Conservation (phyloP, 1,140 invertebrate species). For the Holotrichia oblita region DNA sequence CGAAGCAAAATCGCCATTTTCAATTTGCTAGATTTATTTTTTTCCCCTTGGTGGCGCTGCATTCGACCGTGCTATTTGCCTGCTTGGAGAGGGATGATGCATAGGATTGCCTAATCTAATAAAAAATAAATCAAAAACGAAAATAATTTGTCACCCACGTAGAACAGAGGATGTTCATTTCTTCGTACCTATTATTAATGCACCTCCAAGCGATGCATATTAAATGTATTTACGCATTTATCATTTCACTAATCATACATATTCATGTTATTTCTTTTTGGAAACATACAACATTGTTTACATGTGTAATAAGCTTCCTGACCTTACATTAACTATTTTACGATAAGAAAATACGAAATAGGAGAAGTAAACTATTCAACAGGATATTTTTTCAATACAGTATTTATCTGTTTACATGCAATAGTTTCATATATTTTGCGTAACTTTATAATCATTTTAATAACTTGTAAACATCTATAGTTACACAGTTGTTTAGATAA, state of each 20-base stretch:
- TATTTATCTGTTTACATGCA: no score
- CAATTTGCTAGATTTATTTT: conserved; percentile 43
- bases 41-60: conserved; percentile 44
- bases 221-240: not conserved
- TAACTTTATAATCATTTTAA: not conserved
- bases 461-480: not conserved
- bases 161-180: not conserved
- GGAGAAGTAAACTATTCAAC: not conserved
- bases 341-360: not conserved
- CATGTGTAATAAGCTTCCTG: not conserved
- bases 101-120: conserved; percentile 21
- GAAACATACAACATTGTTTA: not conserved
- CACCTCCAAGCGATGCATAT: not conserved
- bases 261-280: conserved; percentile 16
- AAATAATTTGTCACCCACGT: conserved; percentile 32
- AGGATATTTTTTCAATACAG: no score
- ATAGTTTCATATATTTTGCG: not conserved
- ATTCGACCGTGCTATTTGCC: conserved; percentile 1
- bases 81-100: conserved; percentile 33
- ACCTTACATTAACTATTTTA: not conserved
- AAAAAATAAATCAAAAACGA: conserved; percentile 17
- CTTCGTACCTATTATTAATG: not conserved
- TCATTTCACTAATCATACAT: conserved; percentile 2
- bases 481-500: conserved; percentile 6
- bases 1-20: conserved; percentile 59